phyloP scores from a whole-genome alignment of 2,888 invertebrate species.

The Melieria crassipennis region DNA sequence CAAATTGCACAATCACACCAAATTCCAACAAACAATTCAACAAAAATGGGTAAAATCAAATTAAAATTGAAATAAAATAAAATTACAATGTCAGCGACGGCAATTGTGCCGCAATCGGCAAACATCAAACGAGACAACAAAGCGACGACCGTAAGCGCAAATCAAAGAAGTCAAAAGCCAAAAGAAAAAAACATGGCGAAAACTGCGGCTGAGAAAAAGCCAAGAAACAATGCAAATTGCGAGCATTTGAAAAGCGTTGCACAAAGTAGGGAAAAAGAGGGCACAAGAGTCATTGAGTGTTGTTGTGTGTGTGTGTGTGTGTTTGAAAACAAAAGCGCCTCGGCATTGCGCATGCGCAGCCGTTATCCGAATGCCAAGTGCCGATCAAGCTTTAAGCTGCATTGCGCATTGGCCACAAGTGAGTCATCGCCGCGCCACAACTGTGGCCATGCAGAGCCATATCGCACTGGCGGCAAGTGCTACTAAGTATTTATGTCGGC shows the following conservation, averaged over 20 bases:
- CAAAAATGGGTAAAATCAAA: background rate
- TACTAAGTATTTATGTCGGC: no score
- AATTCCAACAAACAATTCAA: no score
- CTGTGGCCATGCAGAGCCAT: no score
- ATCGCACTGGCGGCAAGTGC: no score
- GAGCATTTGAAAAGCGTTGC: conserved; percentile 23
- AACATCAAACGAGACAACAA: conserved; percentile 22
- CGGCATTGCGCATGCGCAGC: background rate
- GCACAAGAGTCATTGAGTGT: no score
- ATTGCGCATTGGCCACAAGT: no score
- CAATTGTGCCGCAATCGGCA: conserved; percentile 22
- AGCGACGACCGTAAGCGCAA: background rate
- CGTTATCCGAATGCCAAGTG: background rate
- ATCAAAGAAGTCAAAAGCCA: background rate
- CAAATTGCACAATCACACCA: no score
- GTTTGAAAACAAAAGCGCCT: background rate
- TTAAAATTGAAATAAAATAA: conserved; percentile 14
- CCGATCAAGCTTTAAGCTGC: background rate
- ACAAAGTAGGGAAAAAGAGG: background rate
- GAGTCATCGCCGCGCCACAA: no score
- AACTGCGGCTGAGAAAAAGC: background rate
- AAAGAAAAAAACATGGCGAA: conserved; percentile 21
- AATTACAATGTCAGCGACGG: conserved; percentile 29
- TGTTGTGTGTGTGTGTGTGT: no score
- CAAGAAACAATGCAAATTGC: conserved; percentile 14